Evolutionary conservation across 1,140 invertebrate species (phyloP), one percentile per base, ranked within the genome.

Genomic region (Cyphomyrmex costatus): DNA sequence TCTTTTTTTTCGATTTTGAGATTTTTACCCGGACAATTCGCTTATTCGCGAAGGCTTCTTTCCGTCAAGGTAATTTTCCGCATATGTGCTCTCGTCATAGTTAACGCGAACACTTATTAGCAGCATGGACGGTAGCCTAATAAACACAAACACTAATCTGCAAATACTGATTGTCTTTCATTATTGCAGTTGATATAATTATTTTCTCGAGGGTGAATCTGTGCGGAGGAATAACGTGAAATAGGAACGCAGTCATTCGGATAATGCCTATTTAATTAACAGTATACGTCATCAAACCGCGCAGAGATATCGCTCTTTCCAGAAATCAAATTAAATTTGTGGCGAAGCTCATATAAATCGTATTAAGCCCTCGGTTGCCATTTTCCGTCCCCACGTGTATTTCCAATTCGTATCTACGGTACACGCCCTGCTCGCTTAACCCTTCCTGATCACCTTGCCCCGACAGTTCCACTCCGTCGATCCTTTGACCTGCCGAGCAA

Each of bases 261-360:
- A 68, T 60, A 88, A 86, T 89, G 77, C 36, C 70, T 77, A 79
- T 90, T 89, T 76, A 83, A 90, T 90, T 89, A 90, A 89, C 85
- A 63, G 53, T 73, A 58, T 60, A 78, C 82, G 65, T 88, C 63
- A 87, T 85, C 56, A 56, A 76, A 33, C 66, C n/a, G 46, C 46
- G 53, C 53, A 85, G 70, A 85, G 70, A 21, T 80, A 86, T 86
- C 73, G 76, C 74, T 66, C 84, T 86, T 78, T 70, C 21, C 58
- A 76, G 60, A 68, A 73, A 90, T 58, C 46, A 87, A 89, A 90
- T 90, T 84, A 87, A 89, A 90, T 89, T 90, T 73, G 70, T 58
- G 88, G 74, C 19, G 42, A 58, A 68, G 27, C 71, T 61, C 66
- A 30, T 71, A 89, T 87, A 89, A 89, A 90, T 90, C 74, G 56